Evolutionary conservation across 2,797 vertebrate genomes (phyloP).

Genomic region (Hipposideros larvatus): DNA sequence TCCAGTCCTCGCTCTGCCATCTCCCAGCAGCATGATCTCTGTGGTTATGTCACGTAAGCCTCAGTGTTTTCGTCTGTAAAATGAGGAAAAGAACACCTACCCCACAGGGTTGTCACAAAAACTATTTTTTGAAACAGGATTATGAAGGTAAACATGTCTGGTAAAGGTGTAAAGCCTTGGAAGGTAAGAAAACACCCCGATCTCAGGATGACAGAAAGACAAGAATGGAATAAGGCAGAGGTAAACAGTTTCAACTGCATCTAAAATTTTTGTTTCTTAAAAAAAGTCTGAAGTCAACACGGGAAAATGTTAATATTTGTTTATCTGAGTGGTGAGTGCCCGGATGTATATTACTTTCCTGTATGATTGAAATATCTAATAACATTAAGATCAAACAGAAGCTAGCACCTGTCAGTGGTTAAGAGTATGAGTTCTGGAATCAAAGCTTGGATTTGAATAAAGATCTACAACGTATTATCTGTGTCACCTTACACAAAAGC

Average conservation of each 20-base stretch:
- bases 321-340: neutral
- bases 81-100: neutral
- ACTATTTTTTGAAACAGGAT: neutral
- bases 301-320: neutral
- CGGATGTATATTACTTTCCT: neutral
- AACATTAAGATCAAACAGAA: neutral
- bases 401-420: neutral
- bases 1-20: neutral
- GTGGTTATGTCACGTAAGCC: neutral
- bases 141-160: neutral
- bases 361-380: neutral
- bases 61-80: neutral
- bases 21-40: neutral
- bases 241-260: neutral
- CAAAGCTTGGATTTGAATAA: neutral
- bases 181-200: neutral
- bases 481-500: neutral
- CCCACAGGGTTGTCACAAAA: neutral
- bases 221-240: neutral
- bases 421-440: neutral
- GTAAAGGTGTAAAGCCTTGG: neutral
- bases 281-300: neutral
- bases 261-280: conserved; percentile 1
- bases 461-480: neutral
- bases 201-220: neutral